Conservation (phyloP, 37 sponge, comb jelly and placozoan species). For the Tethya wilhelma region DNA sequence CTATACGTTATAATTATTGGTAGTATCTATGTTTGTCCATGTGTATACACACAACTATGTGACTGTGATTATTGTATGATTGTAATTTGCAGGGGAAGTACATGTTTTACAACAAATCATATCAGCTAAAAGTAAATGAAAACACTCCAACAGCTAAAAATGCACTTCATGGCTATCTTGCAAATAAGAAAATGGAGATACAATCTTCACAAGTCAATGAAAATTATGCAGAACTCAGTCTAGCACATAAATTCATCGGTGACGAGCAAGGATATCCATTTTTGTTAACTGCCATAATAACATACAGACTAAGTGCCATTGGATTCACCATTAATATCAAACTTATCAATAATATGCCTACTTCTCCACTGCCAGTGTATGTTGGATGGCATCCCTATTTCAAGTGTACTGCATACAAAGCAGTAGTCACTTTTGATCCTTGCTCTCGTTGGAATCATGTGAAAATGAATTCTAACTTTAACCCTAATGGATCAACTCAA, state of each 20-base stretch:
- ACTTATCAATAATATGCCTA: constrained; percentile 34
- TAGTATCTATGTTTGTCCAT: too few species aligned
- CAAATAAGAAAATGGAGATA: constrained; percentile 30
- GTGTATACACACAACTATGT: too few species aligned
- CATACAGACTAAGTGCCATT: constrained; percentile 39
- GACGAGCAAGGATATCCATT: constrained; percentile 75
- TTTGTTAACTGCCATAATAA: constrained; percentile 19
- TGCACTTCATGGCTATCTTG: constrained; percentile 69
- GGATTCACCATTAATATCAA: constrained; percentile 35
- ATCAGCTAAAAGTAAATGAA: constrained; percentile 70
- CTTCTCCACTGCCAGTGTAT: constrained; percentile 61
- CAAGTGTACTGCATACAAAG: constrained; percentile 38
- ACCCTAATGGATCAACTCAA: constrained; percentile 76
- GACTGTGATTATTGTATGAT: too few species aligned
- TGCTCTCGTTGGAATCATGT: constrained; percentile 66
- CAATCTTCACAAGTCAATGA: not conserved
- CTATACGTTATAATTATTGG: too few species aligned
- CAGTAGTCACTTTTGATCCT: constrained; percentile 55
- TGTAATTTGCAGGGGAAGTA: constrained; percentile 68
- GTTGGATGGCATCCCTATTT: constrained; percentile 89
- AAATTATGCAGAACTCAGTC: constrained; percentile 11
- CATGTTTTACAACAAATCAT: constrained; percentile 49
- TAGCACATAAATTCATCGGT: constrained; percentile 17
- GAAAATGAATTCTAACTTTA: constrained; percentile 33
- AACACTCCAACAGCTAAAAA: constrained; percentile 27